phyloP scores from a whole-genome alignment of 2,888 invertebrate genomes.

The Loripinus fragilis region DNA sequence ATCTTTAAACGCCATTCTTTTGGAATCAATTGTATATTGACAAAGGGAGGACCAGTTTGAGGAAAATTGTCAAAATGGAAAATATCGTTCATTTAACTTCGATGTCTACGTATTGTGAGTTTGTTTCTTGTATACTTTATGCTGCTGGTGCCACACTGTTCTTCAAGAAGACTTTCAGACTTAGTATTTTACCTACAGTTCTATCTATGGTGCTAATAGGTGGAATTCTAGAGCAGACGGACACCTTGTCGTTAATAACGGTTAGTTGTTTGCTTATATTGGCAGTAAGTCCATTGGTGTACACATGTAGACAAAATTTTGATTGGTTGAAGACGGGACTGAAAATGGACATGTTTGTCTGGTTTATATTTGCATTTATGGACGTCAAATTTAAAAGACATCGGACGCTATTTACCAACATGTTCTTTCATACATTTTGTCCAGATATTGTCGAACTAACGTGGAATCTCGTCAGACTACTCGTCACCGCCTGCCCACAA shows the following conservation, averaged over 20 bases:
- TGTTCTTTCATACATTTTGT: too few species aligned
- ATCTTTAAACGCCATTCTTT: too few species aligned
- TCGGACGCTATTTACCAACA: neutral
- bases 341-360: slow-evolving; percentile 33
- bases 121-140: slow-evolving; percentile 17
- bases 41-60: too few species aligned
- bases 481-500: slow-evolving; percentile 42
- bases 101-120: too few species aligned
- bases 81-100: too few species aligned
- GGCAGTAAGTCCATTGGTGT: neutral
- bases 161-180: slow-evolving; percentile 49
- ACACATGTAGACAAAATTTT: neutral
- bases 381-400: slow-evolving; percentile 24
- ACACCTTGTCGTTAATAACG: neutral
- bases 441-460: neutral
- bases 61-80: too few species aligned
- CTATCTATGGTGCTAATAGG: slow-evolving; percentile 21
- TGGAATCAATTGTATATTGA: too few species aligned
- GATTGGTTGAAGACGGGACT: slow-evolving; percentile 23
- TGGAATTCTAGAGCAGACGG: slow-evolving; percentile 9
- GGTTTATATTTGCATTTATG: slow-evolving; percentile 27
- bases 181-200: slow-evolving; percentile 15
- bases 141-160: slow-evolving; percentile 39
- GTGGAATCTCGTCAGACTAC: slow-evolving; percentile 25
- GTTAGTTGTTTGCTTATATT: neutral